Conservation (phyloP, 2,888 invertebrate genomes). For the Timema podura region DNA sequence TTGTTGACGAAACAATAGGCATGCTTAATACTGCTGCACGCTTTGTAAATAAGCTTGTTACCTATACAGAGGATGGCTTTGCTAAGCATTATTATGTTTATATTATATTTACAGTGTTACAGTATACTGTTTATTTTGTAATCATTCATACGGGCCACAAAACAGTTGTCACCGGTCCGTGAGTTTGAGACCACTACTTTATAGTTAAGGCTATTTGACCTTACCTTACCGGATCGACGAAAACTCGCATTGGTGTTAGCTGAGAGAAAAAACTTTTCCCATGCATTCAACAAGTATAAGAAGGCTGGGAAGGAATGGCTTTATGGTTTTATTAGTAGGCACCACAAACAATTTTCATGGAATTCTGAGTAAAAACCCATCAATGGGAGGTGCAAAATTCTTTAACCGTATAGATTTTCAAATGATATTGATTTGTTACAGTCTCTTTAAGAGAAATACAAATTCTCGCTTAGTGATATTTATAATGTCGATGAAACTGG, state of each 20-base stretch:
- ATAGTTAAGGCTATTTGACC: not conserved
- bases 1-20: too few relatives aligned
- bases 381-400: conserved; percentile 21
- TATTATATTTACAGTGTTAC: too few relatives aligned
- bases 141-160: too few relatives aligned
- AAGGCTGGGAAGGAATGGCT: conserved; percentile 12
- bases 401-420: conserved; percentile 30
- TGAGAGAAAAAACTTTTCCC: not conserved
- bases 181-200: not conserved
- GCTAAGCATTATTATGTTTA: too few relatives aligned
- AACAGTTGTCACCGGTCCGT: too few relatives aligned
- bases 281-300: not conserved
- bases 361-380: not conserved
- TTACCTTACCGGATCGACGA: not conserved
- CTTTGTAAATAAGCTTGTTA: too few relatives aligned
- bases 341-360: not conserved
- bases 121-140: too few relatives aligned
- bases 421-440: conserved; percentile 23
- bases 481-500: conserved; percentile 42
- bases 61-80: too few relatives aligned
- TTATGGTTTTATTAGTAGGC: conserved; percentile 1
- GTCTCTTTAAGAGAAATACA: conserved; percentile 1
- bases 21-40: too few relatives aligned
- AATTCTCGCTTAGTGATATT: conserved; percentile 36
- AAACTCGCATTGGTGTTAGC: not conserved